Conservation (phyloP, 2,888 invertebrate species). For the Brachyptera risi region DNA sequence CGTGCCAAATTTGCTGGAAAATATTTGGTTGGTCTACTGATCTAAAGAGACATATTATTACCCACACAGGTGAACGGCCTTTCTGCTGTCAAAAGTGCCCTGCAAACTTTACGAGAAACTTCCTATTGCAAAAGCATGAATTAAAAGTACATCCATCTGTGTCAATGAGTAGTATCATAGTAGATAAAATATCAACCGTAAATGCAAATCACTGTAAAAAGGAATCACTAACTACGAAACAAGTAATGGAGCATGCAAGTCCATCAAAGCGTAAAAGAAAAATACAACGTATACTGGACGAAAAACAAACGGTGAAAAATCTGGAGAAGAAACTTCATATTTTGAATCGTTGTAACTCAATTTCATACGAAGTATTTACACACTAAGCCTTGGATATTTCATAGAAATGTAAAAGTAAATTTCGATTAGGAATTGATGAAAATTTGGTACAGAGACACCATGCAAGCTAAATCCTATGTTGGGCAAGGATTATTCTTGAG, state of each 20-base stretch:
- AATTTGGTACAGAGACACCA: no score
- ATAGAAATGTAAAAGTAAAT: constrained; percentile 1
- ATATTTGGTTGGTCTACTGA: constrained; percentile 47
- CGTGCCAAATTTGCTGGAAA: constrained; percentile 43
- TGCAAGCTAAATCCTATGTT: no score
- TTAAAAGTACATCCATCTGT: background rate
- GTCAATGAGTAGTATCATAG: background rate
- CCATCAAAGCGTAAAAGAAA: background rate
- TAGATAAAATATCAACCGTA: background rate
- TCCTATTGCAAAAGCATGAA: constrained; percentile 44
- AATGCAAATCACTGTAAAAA: no score
- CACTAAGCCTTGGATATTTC: constrained; percentile 29
- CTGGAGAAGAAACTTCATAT: background rate
- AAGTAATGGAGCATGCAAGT: background rate
- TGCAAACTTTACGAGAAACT: constrained; percentile 45
- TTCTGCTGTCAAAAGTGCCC: constrained; percentile 44
- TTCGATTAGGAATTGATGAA: no score
- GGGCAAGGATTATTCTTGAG: no score
- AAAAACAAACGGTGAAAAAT: background rate
- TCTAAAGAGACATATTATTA: constrained; percentile 46
- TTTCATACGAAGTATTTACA: constrained; percentile 22
- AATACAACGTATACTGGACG: background rate
- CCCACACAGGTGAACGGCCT: constrained; percentile 45
- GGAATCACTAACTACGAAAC: no score
- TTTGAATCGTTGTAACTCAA: constrained; percentile 7